Evolutionary conservation across 2,797 vertebrate genomes (phyloP).

Genomic region (Erethizon dorsatum): DNA sequence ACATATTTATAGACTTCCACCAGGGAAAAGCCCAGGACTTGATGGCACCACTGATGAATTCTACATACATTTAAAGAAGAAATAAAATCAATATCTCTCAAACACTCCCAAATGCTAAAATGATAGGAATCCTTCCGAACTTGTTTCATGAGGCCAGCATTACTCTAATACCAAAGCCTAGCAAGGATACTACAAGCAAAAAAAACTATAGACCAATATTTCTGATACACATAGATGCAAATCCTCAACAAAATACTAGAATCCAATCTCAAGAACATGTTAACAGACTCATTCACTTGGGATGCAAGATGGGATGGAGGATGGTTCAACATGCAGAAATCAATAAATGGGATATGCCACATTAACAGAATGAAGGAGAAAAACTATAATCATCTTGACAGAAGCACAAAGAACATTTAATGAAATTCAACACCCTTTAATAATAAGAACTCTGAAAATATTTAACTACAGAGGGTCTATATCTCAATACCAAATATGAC

Average conservation of each 20-base stretch:
- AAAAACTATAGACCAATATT: neutral
- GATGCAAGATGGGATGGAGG: neutral
- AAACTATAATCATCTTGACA: neutral
- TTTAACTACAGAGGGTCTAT: neutral
- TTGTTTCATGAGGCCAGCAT: neutral
- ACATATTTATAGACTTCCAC: neutral
- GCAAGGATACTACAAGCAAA: neutral
- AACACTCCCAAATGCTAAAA: neutral
- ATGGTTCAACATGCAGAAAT: neutral
- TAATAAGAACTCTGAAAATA: neutral
- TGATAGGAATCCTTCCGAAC: neutral
- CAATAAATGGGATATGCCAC: neutral
- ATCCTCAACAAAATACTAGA: neutral
- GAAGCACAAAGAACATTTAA: neutral
- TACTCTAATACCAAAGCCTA: too few relatives aligned
- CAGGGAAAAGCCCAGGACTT: neutral
- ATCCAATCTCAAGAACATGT: neutral
- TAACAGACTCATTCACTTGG: neutral
- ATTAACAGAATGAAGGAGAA: neutral
- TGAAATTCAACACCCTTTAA: neutral
- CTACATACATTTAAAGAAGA: neutral
- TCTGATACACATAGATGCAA: neutral
- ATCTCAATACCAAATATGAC: neutral
- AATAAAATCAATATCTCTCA: neutral
- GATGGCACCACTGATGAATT: neutral